These are phyloP conservation scores for Trachops cirrhosus DNA, from an alignment of 2,797 vertebrate genomes.

Conservation along the genomic window DNA sequence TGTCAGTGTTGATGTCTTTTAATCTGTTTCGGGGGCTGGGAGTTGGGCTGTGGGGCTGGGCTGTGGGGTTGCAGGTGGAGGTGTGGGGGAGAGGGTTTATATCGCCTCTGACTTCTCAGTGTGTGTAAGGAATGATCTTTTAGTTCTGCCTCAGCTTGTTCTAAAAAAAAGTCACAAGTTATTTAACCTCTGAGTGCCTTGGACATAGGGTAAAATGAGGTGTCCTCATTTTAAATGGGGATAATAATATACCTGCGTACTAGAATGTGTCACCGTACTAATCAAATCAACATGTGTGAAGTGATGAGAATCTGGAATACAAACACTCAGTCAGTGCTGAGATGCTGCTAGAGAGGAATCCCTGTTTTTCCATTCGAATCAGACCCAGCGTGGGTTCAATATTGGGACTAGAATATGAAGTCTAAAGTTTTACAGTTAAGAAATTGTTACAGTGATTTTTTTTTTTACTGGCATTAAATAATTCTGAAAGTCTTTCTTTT, in stretches of 20 bases:
- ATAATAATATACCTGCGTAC: not conserved
- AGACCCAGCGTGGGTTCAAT: not conserved
- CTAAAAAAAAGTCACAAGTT: not conserved
- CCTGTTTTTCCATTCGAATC: not conserved
- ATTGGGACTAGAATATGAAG: constrained; percentile 17
- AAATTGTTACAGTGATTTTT: constrained; percentile 20
- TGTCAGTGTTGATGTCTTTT: not conserved
- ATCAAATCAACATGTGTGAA: not conserved
- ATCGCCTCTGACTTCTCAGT: not conserved
- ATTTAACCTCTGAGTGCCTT: not conserved
- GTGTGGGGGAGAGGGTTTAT: not conserved
- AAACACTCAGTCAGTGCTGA: not conserved
- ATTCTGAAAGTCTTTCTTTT: not conserved
- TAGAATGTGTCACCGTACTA: not conserved
- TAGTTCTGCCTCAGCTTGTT: not conserved
- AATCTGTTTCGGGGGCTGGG: not conserved
- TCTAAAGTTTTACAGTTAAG: not conserved
- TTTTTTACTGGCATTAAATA: not conserved
- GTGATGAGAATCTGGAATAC: not conserved
- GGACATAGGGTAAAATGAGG: no score
- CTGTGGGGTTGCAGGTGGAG: not conserved
- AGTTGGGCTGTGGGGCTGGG: no score
- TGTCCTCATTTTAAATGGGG: not conserved
- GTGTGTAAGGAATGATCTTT: not conserved
- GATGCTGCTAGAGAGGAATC: not conserved